Percentiles rank a stretch among this genome's conserved stretches.
These are phyloP conservation scores for Scophthalmus maximus DNA, from an alignment of 2,113 vertebrate species.

Conservation along the genomic window DNA sequence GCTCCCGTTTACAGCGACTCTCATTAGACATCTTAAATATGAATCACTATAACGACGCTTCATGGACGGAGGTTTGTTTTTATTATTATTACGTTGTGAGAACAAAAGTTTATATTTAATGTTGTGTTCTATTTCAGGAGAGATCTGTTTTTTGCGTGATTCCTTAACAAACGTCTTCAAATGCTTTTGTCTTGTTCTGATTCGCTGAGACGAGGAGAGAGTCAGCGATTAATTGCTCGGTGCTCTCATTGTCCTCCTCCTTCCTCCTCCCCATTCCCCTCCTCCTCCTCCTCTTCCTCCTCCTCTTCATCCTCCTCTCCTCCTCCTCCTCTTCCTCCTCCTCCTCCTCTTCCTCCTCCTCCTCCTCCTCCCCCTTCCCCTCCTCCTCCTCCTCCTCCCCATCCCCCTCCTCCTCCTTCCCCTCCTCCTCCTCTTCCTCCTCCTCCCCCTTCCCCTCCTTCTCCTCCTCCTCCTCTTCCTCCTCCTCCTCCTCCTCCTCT, in stretches of 20 bases:
- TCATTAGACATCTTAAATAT: conserved; percentile 47
- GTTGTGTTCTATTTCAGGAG: too few species aligned
- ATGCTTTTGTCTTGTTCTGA: neutral
- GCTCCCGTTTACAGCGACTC: conserved; percentile 28
- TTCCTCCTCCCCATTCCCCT: neutral
- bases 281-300: conserved; percentile 14
- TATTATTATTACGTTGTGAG: neutral
- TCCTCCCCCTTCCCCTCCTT: too few species aligned
- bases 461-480: neutral
- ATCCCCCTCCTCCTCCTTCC: conserved; percentile 6
- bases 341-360: conserved; percentile 2
- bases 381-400: neutral
- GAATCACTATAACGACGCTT: conserved; percentile 28
- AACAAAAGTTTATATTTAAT: conserved; percentile 2
- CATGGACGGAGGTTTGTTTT: neutral
- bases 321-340: conserved; percentile 1
- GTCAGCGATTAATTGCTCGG: conserved; percentile 29
- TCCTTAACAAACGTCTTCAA: too few species aligned
- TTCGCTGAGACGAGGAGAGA: conserved; percentile 25
- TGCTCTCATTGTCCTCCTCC: conserved; percentile 26
- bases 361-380: conserved; percentile 20
- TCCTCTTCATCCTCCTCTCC: too few species aligned
- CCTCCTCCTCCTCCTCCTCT: conserved; percentile 7
- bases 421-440: conserved; percentile 12
- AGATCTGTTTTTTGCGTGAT: too few species aligned